Conservation (phyloP, 1,140 invertebrate genomes). For the Drosophila insularis region DNA sequence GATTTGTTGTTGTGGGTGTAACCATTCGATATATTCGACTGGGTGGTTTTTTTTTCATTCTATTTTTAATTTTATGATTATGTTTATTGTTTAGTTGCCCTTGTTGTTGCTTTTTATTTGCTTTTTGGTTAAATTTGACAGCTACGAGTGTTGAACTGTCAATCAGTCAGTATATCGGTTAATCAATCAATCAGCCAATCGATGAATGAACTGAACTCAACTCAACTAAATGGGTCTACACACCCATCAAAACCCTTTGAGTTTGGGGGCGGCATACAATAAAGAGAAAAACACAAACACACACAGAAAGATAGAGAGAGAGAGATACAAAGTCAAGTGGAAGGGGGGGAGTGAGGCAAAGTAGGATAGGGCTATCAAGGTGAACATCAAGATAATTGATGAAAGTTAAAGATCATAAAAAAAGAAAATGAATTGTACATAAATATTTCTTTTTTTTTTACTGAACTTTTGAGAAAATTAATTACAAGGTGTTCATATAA, state of each 20-base stretch:
- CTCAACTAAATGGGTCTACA: slow-evolving; percentile 2
- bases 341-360: background rate
- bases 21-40: background rate
- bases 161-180: slow-evolving; percentile 70
- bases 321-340: background rate
- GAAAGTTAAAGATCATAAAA: background rate
- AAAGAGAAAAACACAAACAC: background rate
- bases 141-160: slow-evolving; percentile 77
- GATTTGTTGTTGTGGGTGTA: no score
- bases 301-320: background rate
- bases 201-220: slow-evolving; percentile 41
- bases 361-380: no score
- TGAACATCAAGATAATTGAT: background rate
- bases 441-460: no score
- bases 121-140: slow-evolving; percentile 63
- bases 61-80: slow-evolving; percentile 12
- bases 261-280: background rate
- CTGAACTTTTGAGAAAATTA: no score
- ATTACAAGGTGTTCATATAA: no score
- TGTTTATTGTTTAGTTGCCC: slow-evolving; percentile 10
- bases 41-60: background rate
- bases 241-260: background rate
- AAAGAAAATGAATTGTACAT: background rate
- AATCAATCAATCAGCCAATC: slow-evolving; percentile 44
- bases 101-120: slow-evolving; percentile 7